A percentile compares a stretch with the other conserved stretches of the same genome.
These are phyloP conservation scores for Lagopus leucura DNA, from an alignment of 2,113 vertebrate genomes.

Conservation along the genomic window DNA sequence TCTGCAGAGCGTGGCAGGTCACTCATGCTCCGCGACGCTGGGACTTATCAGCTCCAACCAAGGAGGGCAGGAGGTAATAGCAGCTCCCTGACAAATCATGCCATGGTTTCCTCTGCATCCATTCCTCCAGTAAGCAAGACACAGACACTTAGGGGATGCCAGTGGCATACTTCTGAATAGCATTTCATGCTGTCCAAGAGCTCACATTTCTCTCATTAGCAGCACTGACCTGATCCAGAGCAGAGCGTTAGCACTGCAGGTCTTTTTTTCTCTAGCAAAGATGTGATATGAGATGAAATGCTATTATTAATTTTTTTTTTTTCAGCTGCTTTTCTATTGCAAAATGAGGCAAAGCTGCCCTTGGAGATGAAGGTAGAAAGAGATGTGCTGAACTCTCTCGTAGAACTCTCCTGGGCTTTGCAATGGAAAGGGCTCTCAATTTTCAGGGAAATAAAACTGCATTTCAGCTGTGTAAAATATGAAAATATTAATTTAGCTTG, in stretches of 20 bases:
- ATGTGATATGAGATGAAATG: slow-evolving; percentile 16
- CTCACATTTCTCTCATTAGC: slow-evolving; percentile 37
- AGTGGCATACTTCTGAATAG: background rate
- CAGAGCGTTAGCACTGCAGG: background rate
- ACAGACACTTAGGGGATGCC: background rate
- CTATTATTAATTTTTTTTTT: background rate
- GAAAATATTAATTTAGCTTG: background rate
- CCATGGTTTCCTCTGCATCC: background rate
- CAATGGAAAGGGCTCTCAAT: background rate
- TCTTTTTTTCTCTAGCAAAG: background rate
- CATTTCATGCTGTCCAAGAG: background rate
- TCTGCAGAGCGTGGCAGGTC: slow-evolving; percentile 42
- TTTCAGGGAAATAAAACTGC: slow-evolving; percentile 4
- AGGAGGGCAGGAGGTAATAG: background rate
- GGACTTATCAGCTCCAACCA: slow-evolving; percentile 24
- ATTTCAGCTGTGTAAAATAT: slow-evolving; percentile 1
- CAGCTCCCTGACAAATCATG: slow-evolving; percentile 32
- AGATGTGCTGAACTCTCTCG: background rate
- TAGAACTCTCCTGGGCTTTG: slow-evolving; percentile 4
- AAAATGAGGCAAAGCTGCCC: background rate
- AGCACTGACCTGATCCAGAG: background rate
- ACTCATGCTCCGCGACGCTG: background rate
- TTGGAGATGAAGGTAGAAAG: background rate
- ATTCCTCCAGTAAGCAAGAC: background rate
- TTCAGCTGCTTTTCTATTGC: background rate